phyloP scores from a whole-genome alignment of 2,797 vertebrate genomes.

The Erithacus rubecula region DNA sequence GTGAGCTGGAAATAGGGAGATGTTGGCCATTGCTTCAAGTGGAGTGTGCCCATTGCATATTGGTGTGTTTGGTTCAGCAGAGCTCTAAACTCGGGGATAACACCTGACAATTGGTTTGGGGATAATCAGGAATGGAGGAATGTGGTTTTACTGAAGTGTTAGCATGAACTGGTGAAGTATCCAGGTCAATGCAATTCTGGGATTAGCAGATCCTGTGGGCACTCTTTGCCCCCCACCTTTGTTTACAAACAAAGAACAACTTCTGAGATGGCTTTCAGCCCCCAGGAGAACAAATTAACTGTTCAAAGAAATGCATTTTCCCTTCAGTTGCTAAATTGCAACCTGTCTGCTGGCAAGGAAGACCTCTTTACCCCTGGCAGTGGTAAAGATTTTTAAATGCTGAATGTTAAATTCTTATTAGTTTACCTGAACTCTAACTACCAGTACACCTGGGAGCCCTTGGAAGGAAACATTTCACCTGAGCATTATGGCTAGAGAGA shows the following conservation, averaged over 20 bases:
- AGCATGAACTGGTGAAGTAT: neutral
- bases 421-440: neutral
- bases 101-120: neutral
- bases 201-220: neutral
- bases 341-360: neutral
- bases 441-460: neutral
- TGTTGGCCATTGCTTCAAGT: neutral
- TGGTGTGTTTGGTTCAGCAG: neutral
- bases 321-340: neutral
- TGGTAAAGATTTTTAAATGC: neutral
- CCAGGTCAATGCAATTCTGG: neutral
- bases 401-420: neutral
- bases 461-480: neutral
- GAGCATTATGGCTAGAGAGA: neutral
- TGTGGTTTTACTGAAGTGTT: neutral
- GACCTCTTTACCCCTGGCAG: neutral
- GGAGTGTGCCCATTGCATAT: neutral
- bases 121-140: neutral
- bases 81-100: neutral
- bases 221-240: neutral
- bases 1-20: neutral
- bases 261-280: neutral
- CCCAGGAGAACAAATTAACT: neutral
- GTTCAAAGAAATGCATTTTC: neutral
- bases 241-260: neutral